These are phyloP conservation scores for Drosophila pectinifera DNA, from an alignment of 1,140 invertebrate species.

Conservation along the genomic window DNA sequence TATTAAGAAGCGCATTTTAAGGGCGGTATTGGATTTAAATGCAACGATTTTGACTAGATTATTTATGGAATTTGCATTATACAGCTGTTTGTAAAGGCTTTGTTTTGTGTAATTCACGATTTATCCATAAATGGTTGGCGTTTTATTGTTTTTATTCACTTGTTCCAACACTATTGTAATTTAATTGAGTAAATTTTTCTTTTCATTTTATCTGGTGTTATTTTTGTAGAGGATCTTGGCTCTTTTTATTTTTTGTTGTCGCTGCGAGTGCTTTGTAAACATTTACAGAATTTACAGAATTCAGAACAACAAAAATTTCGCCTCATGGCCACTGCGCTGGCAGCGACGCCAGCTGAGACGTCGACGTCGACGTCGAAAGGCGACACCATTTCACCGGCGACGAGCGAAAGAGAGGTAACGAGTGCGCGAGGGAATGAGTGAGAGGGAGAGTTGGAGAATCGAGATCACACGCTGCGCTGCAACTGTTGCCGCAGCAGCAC, in stretches of 20 bases:
- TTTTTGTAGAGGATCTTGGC: slow-evolving; percentile 13
- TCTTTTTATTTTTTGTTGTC: slow-evolving; percentile 32
- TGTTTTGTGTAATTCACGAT: neutral
- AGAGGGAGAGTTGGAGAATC: slow-evolving; percentile 22
- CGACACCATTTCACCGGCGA: slow-evolving; percentile 62
- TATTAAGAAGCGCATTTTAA: too few relatives aligned
- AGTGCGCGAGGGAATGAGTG: slow-evolving; percentile 11
- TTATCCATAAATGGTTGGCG: neutral
- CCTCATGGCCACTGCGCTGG: slow-evolving; percentile 45
- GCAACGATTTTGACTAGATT: neutral
- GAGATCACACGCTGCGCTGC: slow-evolving; percentile 43
- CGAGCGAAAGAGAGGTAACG: slow-evolving; percentile 29
- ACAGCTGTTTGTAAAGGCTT: neutral
- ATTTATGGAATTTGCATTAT: neutral
- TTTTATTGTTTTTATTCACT: neutral
- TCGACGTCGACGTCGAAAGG: slow-evolving; percentile 21
- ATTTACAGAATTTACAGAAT: slow-evolving; percentile 59
- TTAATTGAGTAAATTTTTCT: neutral
- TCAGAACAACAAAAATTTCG: slow-evolving; percentile 63
- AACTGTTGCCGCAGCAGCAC: slow-evolving; percentile 27
- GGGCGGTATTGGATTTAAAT: neutral
- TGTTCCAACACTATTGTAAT: neutral
- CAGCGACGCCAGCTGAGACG: slow-evolving; percentile 25
- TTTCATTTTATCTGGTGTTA: neutral
- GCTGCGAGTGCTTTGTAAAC: slow-evolving; percentile 63